Evolutionary conservation across 2,113 vertebrate species (phyloP).

Genomic region (Taxidea taxus): DNA sequence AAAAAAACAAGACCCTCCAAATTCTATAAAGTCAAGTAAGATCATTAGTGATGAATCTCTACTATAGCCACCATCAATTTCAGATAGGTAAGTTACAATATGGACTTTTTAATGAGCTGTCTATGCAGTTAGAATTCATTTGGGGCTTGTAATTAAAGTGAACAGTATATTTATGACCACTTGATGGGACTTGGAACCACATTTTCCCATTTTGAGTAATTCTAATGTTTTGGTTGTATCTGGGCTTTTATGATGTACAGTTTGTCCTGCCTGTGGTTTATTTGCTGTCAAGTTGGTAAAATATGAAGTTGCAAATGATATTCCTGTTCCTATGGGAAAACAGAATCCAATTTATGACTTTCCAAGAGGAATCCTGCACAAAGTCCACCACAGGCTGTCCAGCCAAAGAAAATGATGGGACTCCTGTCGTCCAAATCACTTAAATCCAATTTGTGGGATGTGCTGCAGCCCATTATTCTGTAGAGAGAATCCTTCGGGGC

Average conservation of each 20-base stretch:
- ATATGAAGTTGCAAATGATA: constrained; percentile 51
- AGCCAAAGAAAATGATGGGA: constrained; percentile 55
- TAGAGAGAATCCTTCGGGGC: background rate
- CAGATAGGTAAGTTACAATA: background rate
- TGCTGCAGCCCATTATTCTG: background rate
- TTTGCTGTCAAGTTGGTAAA: constrained; percentile 45
- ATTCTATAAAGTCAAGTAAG: background rate
- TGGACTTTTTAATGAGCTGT: background rate
- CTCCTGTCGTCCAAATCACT: background rate
- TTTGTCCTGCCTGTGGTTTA: background rate
- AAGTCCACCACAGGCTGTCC: background rate
- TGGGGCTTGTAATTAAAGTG: background rate
- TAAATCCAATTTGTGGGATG: constrained; percentile 28
- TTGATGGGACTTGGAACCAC: background rate
- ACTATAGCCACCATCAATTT: background rate
- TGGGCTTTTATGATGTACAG: constrained; percentile 8
- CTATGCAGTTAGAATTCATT: background rate
- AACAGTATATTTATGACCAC: background rate
- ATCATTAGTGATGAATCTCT: background rate
- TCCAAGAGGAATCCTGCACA: constrained; percentile 25
- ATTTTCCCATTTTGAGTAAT: constrained; percentile 36
- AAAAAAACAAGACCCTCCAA: background rate
- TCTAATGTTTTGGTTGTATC: background rate
- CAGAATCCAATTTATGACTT: constrained; percentile 50
- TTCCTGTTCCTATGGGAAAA: constrained; percentile 9